These are phyloP conservation scores for Cylloceria caligata DNA, from an alignment of 2,888 invertebrate species.

Conservation along the genomic window DNA sequence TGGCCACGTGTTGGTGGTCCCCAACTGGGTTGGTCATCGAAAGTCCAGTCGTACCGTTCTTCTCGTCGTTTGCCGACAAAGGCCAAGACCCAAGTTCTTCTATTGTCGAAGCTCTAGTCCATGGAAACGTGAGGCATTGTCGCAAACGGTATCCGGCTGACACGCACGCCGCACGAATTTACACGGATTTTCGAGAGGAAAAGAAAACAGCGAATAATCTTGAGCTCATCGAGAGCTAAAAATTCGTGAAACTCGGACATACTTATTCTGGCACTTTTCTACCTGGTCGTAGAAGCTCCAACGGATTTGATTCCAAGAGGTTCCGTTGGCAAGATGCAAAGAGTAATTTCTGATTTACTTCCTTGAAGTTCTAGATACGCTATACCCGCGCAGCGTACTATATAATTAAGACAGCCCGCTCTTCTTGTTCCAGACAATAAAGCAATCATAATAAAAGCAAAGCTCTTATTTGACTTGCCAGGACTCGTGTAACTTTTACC, in stretches of 20 bases:
- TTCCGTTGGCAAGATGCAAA: neutral
- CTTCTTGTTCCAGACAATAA: slow-evolving; percentile 67
- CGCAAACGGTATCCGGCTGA: slow-evolving; percentile 72
- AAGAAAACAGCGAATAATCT: slow-evolving; percentile 22
- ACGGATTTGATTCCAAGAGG: neutral
- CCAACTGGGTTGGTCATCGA: slow-evolving; percentile 42
- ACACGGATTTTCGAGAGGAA: slow-evolving; percentile 56
- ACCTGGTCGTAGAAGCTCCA: neutral
- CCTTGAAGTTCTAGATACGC: slow-evolving; percentile 42
- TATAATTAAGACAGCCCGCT: slow-evolving; percentile 68
- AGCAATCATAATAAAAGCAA: slow-evolving; percentile 68
- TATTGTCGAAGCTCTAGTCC: slow-evolving; percentile 74
- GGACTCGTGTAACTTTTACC: slow-evolving; percentile 54
- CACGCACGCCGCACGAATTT: slow-evolving; percentile 76
- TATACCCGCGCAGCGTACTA: slow-evolving; percentile 15
- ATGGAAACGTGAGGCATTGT: slow-evolving; percentile 77
- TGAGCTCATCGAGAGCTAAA: neutral
- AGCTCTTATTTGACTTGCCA: slow-evolving; percentile 65
- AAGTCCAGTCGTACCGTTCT: slow-evolving; percentile 36
- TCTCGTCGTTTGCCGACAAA: slow-evolving; percentile 75
- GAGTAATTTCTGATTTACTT: slow-evolving; percentile 42
- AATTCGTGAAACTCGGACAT: neutral
- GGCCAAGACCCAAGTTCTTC: slow-evolving; percentile 70
- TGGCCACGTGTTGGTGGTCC: slow-evolving; percentile 79
- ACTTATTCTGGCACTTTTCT: slow-evolving; percentile 7